Evolutionary conservation across 92 coral and sea anemone genomes (phyloP).

Genomic region (Epizoanthus rinbou): DNA sequence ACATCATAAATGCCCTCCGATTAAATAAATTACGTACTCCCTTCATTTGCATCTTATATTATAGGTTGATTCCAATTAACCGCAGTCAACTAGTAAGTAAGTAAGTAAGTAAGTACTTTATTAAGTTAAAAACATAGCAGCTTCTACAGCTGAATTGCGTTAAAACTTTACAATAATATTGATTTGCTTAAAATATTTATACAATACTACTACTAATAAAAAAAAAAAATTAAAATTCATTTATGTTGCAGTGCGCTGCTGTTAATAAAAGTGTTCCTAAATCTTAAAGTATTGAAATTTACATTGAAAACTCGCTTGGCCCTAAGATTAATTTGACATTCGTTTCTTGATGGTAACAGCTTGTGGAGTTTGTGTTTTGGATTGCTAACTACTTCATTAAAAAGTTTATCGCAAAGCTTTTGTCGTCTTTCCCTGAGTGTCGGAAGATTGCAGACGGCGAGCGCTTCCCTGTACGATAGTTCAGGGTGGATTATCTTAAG

Average conservation of each 20-base stretch:
- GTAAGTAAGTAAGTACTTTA: too few species aligned
- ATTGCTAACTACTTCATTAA: constrained; percentile 22
- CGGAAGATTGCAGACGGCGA: constrained; percentile 36
- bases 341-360: constrained; percentile 35
- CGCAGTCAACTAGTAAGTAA: too few species aligned
- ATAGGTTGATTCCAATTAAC: too few species aligned
- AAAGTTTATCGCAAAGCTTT: constrained; percentile 19
- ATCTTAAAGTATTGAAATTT: constrained; percentile 21
- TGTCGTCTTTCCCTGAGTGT: constrained; percentile 27
- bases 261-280: not conserved
- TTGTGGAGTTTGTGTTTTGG: constrained; percentile 31
- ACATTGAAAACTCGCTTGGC: constrained; percentile 27
- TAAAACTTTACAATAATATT: too few species aligned
- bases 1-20: too few species aligned
- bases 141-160: too few species aligned
- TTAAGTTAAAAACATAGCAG: too few species aligned
- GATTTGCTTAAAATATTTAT: too few species aligned
- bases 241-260: constrained; percentile 20
- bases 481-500: constrained; percentile 28
- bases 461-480: constrained; percentile 31
- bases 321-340: constrained; percentile 28
- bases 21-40: too few species aligned
- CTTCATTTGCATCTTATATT: too few species aligned
- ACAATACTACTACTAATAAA: not conserved
- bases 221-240: not conserved